phyloP scores from a whole-genome alignment of 2,797 vertebrate species.

The Sciurus carolinensis region DNA sequence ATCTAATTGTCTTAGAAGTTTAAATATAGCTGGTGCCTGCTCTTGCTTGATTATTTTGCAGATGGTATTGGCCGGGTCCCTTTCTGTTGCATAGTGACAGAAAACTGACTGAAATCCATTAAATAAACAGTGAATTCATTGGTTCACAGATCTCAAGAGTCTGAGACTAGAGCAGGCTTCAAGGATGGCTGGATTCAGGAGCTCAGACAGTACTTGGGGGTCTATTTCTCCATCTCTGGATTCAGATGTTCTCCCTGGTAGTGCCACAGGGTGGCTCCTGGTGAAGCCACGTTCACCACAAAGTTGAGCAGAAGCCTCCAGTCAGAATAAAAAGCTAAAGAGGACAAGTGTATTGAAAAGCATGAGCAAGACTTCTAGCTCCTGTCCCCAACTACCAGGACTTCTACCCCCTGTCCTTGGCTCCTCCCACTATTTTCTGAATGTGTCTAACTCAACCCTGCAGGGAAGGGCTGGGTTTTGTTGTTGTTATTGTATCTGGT shows the following conservation, averaged over 20 bases:
- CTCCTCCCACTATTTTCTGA: too few relatives aligned
- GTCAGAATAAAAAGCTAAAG: background rate
- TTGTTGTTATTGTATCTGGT: background rate
- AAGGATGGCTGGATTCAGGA: background rate
- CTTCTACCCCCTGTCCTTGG: background rate
- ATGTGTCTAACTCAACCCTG: too few relatives aligned
- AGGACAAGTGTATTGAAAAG: background rate
- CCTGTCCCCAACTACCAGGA: too few relatives aligned
- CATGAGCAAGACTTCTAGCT: background rate
- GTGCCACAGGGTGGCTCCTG: background rate
- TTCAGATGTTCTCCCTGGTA: background rate
- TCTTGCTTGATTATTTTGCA: conserved; percentile 6
- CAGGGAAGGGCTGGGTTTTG: too few relatives aligned
- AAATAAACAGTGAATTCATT: background rate
- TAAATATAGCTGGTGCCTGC: background rate
- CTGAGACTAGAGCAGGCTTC: background rate
- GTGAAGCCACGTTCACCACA: background rate
- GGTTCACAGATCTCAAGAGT: background rate
- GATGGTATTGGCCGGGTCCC: background rate
- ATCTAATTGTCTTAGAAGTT: background rate
- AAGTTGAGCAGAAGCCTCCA: background rate
- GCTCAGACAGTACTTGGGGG: background rate
- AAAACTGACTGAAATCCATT: background rate
- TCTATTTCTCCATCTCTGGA: background rate
- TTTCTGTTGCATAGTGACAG: background rate